A percentile compares a stretch with the other conserved stretches of the same genome.
phyloP scores from a whole-genome alignment of 2,797 vertebrate genomes.

The Phoeniculus purpureus region DNA sequence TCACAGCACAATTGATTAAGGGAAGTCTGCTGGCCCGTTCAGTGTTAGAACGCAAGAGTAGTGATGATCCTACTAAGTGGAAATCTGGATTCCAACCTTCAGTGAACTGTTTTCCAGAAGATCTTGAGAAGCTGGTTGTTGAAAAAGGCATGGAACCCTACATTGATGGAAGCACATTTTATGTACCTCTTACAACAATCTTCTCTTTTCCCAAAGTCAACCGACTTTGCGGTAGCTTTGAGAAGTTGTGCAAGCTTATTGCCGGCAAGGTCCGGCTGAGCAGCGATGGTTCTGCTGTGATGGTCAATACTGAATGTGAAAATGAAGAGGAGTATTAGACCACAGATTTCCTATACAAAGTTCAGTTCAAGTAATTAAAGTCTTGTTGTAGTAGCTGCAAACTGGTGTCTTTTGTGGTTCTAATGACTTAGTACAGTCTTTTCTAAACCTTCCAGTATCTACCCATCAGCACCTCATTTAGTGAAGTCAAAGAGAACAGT shows the following conservation, averaged over 20 bases:
- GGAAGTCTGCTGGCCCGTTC: slow-evolving; percentile 56
- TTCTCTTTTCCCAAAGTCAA: slow-evolving; percentile 82
- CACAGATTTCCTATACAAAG: not conserved
- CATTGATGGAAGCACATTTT: slow-evolving; percentile 69
- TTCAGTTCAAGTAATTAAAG: not conserved
- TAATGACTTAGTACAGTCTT: not conserved
- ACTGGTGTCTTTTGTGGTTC: not conserved
- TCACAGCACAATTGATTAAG: slow-evolving; percentile 79
- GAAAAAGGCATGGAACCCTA: slow-evolving; percentile 59
- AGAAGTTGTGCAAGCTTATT: slow-evolving; percentile 77
- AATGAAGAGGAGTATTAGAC: not conserved
- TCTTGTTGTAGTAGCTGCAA: not conserved
- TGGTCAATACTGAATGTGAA: slow-evolving; percentile 63
- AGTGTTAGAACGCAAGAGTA: not conserved
- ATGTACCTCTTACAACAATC: slow-evolving; percentile 83
- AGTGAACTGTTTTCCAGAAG: not conserved
- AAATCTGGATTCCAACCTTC: not conserved
- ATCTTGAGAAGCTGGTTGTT: not conserved
- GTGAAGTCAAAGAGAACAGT: not conserved
- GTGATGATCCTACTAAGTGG: not conserved
- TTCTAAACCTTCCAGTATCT: not conserved
- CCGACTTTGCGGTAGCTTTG: slow-evolving; percentile 79
- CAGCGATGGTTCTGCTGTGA: slow-evolving; percentile 78
- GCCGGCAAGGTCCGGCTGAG: slow-evolving; percentile 77
- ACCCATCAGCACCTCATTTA: not conserved